Conservation (phyloP, 2,113 vertebrate genomes). For the Colaptes auratus region DNA sequence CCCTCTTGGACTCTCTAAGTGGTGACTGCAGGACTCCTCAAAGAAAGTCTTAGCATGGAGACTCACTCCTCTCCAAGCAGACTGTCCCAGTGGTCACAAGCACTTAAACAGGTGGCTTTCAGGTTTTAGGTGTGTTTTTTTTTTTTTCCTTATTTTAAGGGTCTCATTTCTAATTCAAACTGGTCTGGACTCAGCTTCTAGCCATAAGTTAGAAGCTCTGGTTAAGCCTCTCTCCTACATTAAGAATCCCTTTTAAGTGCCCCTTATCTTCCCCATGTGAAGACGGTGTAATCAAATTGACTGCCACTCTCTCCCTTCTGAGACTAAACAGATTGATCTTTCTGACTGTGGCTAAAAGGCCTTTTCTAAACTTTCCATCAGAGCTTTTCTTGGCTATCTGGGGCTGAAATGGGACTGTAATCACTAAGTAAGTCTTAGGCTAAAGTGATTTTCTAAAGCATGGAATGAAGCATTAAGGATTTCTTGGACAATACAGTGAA, state of each 20-base stretch:
- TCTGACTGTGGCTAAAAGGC: slow-evolving; percentile 34
- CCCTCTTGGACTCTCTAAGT: neutral
- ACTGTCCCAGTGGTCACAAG: neutral
- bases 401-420: neutral
- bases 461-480: neutral
- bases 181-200: neutral
- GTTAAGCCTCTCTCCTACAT: slow-evolving; percentile 5
- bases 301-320: neutral
- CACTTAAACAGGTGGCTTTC: neutral
- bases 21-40: neutral
- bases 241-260: slow-evolving; percentile 10
- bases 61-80: neutral
- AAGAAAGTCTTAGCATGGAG: neutral
- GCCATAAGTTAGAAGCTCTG: neutral
- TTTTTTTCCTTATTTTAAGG: neutral
- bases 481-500: neutral
- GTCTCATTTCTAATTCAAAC: neutral
- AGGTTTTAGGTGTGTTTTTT: no score
- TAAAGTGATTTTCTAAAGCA: slow-evolving; percentile 35
- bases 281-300: slow-evolving; percentile 25
- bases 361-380: slow-evolving; percentile 45
- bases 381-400: neutral
- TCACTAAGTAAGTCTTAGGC: slow-evolving; percentile 22
- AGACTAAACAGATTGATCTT: slow-evolving; percentile 46
- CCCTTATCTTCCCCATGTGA: neutral